Conservation (phyloP, 2,888 invertebrate genomes). For the Acleris holmiana region DNA sequence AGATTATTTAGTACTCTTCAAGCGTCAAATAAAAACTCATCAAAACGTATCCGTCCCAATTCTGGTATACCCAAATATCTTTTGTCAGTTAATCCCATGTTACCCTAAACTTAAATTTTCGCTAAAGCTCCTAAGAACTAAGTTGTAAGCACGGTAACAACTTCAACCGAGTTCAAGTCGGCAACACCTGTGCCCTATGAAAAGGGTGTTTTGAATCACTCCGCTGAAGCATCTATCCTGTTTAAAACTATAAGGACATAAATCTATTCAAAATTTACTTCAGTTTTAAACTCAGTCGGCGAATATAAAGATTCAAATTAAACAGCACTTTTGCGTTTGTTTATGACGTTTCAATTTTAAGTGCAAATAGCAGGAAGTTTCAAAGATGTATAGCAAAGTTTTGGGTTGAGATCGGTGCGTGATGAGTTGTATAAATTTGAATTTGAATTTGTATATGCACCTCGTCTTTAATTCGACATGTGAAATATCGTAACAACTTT, state of each 20-base stretch:
- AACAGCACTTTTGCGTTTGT: background rate
- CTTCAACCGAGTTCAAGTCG: slow-evolving; percentile 30
- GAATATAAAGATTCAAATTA: background rate
- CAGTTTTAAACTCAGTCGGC: background rate
- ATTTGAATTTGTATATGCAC: slow-evolving; percentile 24
- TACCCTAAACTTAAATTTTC: slow-evolving; percentile 34
- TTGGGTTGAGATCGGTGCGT: slow-evolving; percentile 23
- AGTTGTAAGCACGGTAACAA: slow-evolving; percentile 35
- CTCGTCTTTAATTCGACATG: background rate
- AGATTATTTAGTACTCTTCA: no score
- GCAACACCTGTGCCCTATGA: slow-evolving; percentile 28
- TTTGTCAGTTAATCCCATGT: slow-evolving; percentile 2
- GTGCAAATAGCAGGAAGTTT: slow-evolving; percentile 22
- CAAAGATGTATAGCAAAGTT: slow-evolving; percentile 28
- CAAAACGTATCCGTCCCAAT: no score
- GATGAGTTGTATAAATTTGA: slow-evolving; percentile 32
- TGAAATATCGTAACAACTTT: slow-evolving; percentile 1
- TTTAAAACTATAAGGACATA: background rate
- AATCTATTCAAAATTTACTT: background rate
- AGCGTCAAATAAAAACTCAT: no score
- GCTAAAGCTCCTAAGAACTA: slow-evolving; percentile 30
- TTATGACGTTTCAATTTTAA: background rate
- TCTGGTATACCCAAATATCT: no score
- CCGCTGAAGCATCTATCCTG: slow-evolving; percentile 1
- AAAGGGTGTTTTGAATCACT: slow-evolving; percentile 36